Percentiles rank a stretch among this genome's conserved stretches.
phyloP scores from a whole-genome alignment of 2,888 invertebrate genomes.

The Cantharis lateralis region DNA sequence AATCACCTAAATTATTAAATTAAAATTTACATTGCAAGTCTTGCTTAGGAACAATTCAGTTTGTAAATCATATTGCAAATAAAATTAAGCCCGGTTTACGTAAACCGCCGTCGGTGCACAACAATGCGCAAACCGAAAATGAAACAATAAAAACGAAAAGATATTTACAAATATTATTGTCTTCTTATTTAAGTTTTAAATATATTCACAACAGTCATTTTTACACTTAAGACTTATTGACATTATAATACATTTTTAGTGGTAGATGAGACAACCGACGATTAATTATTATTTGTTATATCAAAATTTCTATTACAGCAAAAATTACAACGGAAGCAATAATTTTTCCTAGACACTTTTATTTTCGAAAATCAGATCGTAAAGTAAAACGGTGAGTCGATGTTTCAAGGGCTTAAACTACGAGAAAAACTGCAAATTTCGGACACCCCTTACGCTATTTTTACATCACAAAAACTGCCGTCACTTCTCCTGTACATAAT shows the following conservation, averaged over 20 bases:
- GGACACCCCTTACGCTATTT: not conserved
- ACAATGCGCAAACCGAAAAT: not conserved
- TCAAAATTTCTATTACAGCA: not conserved
- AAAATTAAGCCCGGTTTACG: not conserved
- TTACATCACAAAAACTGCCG: not conserved
- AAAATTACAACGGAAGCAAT: not conserved
- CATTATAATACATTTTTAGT: conserved; percentile 23
- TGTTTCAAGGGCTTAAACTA: not conserved
- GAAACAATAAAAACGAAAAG: not conserved
- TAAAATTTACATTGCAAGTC: conserved; percentile 26
- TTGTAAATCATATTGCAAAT: not conserved
- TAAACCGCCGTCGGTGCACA: not conserved
- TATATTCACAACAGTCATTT: conserved; percentile 31
- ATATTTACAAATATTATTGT: conserved; percentile 27
- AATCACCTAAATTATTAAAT: conserved; percentile 9
- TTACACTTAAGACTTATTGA: conserved; percentile 18
- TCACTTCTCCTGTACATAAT: not conserved
- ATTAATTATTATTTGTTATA: not conserved
- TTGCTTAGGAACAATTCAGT: conserved; percentile 33
- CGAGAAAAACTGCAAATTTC: not conserved
- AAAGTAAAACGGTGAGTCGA: not conserved
- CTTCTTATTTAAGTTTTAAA: conserved; percentile 26
- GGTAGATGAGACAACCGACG: not conserved
- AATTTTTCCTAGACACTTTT: not conserved
- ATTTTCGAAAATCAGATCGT: not conserved